Evolutionary conservation across 1,140 invertebrate species (phyloP).

Genomic region (Dreissena rostriformis): DNA sequence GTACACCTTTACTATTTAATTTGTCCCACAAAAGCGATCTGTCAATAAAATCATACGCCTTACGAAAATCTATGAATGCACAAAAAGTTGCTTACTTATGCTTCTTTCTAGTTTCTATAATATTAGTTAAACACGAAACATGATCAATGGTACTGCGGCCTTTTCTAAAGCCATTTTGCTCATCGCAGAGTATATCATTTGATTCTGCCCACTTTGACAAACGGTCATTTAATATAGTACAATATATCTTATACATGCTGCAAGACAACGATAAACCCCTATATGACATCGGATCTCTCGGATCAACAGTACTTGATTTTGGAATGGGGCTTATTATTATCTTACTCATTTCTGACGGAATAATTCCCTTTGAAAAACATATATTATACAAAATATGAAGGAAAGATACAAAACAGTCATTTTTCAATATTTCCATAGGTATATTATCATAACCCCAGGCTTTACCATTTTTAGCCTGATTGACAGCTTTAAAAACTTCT

Average conservation of each 20-base stretch:
- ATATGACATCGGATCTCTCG: not conserved
- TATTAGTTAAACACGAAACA: not conserved
- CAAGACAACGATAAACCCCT: conserved; percentile 9
- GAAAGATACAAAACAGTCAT: not conserved
- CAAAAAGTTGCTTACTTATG: not conserved
- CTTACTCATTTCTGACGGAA: not conserved
- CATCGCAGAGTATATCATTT: conserved; percentile 13
- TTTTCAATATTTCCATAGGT: not conserved
- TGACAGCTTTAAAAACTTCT: not conserved
- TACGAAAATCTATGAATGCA: not conserved
- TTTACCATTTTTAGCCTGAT: conserved; percentile 5
- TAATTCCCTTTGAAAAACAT: conserved; percentile 18
- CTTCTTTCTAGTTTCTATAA: conserved; percentile 10
- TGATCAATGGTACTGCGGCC: conserved; percentile 7
- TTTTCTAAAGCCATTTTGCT: conserved; percentile 46
- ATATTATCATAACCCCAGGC: conserved; percentile 10
- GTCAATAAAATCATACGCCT: not conserved
- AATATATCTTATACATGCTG: conserved; percentile 38
- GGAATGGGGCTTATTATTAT: conserved; percentile 35
- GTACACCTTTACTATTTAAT: not conserved
- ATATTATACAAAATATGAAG: conserved; percentile 3
- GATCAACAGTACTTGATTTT: not conserved
- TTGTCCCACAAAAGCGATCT: not conserved
- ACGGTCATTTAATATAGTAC: conserved; percentile 21
- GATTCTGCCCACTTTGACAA: conserved; percentile 8